Percentiles rank a stretch among this genome's conserved stretches.
phyloP scores from a whole-genome alignment of 2,888 invertebrate genomes.

The Drosophila hawaiiensis region DNA sequence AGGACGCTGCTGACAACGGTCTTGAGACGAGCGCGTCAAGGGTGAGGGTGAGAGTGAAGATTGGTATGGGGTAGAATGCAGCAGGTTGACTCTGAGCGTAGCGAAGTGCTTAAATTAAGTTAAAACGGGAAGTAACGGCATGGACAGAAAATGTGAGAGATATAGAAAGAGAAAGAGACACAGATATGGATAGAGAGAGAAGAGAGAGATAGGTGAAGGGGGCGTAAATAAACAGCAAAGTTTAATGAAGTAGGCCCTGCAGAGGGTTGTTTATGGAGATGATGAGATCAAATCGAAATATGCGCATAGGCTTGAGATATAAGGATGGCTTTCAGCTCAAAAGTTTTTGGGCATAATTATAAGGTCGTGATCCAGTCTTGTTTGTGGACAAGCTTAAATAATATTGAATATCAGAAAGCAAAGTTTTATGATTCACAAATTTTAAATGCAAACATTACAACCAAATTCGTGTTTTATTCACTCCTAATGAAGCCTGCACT shows the following conservation, averaged over 20 bases:
- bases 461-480: constrained; percentile 2
- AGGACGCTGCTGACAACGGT: constrained; percentile 52
- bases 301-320: constrained; percentile 2
- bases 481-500: neutral
- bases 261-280: constrained; percentile 12
- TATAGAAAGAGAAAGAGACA: neutral
- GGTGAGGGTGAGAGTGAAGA: neutral
- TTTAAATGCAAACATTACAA: constrained; percentile 4
- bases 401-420: constrained; percentile 7
- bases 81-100: constrained; percentile 25
- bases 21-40: constrained; percentile 14
- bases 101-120: constrained; percentile 57
- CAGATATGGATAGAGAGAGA: neutral
- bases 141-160: neutral
- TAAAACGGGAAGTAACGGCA: constrained; percentile 38
- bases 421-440: neutral
- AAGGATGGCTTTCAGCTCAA: neutral
- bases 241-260: constrained; percentile 48
- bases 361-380: neutral
- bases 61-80: constrained; percentile 18
- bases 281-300: constrained; percentile 28
- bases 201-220: neutral
- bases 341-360: constrained; percentile 10
- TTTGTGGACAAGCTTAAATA: neutral
- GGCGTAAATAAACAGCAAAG: constrained; percentile 46